These are phyloP conservation scores for Fragum sueziense DNA, from an alignment of 2,888 invertebrate species.

Conservation along the genomic window DNA sequence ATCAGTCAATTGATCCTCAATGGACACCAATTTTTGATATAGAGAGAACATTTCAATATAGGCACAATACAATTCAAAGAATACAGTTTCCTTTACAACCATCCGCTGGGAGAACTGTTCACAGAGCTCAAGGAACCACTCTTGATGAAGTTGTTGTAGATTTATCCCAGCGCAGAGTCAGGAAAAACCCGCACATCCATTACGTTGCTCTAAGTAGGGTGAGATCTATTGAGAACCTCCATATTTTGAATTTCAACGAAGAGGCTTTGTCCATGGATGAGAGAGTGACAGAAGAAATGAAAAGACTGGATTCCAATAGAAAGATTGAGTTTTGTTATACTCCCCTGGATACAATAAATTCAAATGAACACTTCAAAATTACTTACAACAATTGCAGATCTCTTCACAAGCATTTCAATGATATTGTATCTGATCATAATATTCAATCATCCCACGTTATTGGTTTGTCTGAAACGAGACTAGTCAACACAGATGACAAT, in stretches of 20 bases:
- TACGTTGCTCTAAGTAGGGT: background rate
- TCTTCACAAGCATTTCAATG: conserved; percentile 30
- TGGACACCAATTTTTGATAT: conserved; percentile 54
- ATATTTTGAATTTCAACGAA: conserved; percentile 28
- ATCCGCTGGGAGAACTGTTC: no score
- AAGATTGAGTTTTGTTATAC: conserved; percentile 20
- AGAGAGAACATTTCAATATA: no score
- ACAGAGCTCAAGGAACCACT: conserved; percentile 45
- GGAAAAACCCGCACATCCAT: background rate
- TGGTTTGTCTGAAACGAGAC: conserved; percentile 18
- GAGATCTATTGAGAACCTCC: conserved; percentile 10
- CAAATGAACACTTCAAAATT: conserved; percentile 14
- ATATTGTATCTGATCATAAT: conserved; percentile 23
- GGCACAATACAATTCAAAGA: no score
- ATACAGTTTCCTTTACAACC: no score
- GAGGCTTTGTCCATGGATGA: conserved; percentile 3
- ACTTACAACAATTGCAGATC: conserved; percentile 32
- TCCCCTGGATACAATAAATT: conserved; percentile 17
- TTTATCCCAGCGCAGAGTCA: conserved; percentile 23
- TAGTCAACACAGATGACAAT: conserved; percentile 2
- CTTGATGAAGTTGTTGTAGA: conserved; percentile 24
- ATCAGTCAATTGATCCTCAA: background rate
- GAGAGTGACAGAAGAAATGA: background rate
- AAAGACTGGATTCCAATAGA: background rate
- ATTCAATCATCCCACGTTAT: conserved; percentile 4